Evolutionary conservation across 2,113 vertebrate species (phyloP).

Genomic region (Centropus bengalensis): DNA sequence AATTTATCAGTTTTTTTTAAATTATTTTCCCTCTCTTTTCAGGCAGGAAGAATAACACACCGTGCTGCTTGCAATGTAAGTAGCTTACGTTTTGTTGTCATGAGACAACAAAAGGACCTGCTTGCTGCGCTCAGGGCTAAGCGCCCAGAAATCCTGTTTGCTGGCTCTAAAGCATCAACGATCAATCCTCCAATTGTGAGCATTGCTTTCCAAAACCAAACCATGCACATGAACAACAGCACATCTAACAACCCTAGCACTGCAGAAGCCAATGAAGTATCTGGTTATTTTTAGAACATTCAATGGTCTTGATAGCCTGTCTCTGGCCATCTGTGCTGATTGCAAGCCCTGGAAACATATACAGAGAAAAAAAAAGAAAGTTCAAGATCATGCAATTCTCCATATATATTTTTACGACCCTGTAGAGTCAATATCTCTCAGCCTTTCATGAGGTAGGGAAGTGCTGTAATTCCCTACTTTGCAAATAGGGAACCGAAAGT

Average conservation of each 20-base stretch:
- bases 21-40: neutral
- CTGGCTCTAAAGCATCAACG: neutral
- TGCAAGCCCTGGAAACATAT: neutral
- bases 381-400: neutral
- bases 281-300: conserved; percentile 12
- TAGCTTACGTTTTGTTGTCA: neutral
- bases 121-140: neutral
- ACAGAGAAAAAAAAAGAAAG: neutral
- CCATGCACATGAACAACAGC: neutral
- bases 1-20: neutral
- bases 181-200: neutral
- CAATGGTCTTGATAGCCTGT: neutral
- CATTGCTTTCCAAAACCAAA: neutral
- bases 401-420: neutral
- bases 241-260: neutral
- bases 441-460: neutral
- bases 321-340: neutral
- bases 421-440: neutral
- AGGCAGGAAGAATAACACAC: neutral
- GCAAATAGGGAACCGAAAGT: neutral
- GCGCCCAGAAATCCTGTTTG: neutral
- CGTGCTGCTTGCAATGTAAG: neutral
- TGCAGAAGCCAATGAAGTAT: neutral
- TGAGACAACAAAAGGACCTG: neutral
- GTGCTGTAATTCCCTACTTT: neutral